Percentiles rank a stretch among this genome's conserved stretches.
Conservation (phyloP, 2,797 vertebrate species). For the Pampus argenteus region DNA sequence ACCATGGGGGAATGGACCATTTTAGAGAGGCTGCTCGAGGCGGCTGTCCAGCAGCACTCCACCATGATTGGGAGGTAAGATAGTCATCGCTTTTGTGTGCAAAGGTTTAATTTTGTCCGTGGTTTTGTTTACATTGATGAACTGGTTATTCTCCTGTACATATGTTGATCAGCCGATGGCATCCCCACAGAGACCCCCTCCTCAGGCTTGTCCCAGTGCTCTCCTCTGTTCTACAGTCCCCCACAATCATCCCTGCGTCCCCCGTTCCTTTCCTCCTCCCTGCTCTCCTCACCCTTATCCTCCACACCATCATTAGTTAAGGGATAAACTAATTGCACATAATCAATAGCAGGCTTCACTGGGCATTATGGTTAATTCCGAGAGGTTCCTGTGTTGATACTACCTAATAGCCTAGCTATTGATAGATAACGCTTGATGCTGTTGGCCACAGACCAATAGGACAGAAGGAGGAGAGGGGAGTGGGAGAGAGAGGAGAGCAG, state of each 20-base stretch:
- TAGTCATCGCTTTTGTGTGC: slow-evolving; percentile 1
- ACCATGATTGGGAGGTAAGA: slow-evolving; percentile 92
- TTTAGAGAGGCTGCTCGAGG: slow-evolving; percentile 91
- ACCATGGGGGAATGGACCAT: slow-evolving; percentile 93
- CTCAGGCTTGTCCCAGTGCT: slow-evolving; percentile 65
- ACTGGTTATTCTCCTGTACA: slow-evolving; percentile 24
- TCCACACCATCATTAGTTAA: slow-evolving; percentile 67
- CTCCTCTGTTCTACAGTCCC: slow-evolving; percentile 67
- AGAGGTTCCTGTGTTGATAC: slow-evolving; percentile 68
- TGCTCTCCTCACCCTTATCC: slow-evolving; percentile 58
- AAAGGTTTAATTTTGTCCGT: slow-evolving; percentile 1
- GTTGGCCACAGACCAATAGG: slow-evolving; percentile 66
- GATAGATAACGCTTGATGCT: slow-evolving; percentile 65
- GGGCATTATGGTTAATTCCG: slow-evolving; percentile 69
- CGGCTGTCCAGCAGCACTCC: slow-evolving; percentile 93
- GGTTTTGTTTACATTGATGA: slow-evolving; percentile 32
- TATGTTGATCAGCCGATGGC: slow-evolving; percentile 34
- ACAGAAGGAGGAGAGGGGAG: slow-evolving; percentile 65
- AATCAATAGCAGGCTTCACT: slow-evolving; percentile 72
- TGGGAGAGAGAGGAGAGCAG: slow-evolving; percentile 57
- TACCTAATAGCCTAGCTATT: slow-evolving; percentile 64
- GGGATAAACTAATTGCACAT: slow-evolving; percentile 69
- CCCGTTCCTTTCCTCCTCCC: slow-evolving; percentile 34
- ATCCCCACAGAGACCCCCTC: slow-evolving; percentile 41
- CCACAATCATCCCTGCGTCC: slow-evolving; percentile 54